phyloP scores from a whole-genome alignment of 2,113 vertebrate species.

The Myxocyprinus asiaticus region DNA sequence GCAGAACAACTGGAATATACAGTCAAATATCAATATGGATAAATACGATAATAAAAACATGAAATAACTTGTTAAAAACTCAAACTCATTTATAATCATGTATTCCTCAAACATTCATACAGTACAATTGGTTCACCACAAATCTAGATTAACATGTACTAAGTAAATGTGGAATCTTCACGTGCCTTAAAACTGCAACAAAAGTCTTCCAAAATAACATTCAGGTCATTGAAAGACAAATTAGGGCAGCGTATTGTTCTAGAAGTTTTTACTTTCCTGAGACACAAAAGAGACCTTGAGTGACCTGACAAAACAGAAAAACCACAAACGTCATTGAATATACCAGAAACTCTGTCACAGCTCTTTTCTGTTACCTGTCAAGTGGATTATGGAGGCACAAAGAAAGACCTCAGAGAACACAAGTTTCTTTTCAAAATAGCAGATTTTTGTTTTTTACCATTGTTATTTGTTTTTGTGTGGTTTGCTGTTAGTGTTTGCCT shows the following conservation, averaged over 20 bases:
- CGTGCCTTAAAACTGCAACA: neutral
- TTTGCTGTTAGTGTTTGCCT: neutral
- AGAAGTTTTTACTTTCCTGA: conserved; percentile 71
- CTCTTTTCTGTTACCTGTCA: neutral
- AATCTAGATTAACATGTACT: conserved; percentile 24
- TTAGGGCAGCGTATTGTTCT: conserved; percentile 57
- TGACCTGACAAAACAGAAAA: conserved; percentile 35
- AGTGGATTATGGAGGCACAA: conserved; percentile 10
- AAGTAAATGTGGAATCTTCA: conserved; percentile 4
- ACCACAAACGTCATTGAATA: conserved; percentile 14
- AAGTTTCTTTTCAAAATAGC: neutral
- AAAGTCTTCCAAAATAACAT: conserved; percentile 9
- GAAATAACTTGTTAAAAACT: conserved; percentile 46
- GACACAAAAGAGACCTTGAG: conserved; percentile 64
- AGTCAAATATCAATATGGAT: conserved; percentile 35
- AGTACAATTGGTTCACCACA: conserved; percentile 52
- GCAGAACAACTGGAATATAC: conserved; percentile 12
- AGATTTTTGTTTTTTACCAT: neutral
- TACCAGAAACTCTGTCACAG: conserved; percentile 11
- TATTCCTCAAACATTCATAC: conserved; percentile 29
- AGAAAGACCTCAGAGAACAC: conserved; percentile 9
- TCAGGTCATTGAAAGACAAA: conserved; percentile 58
- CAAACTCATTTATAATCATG: conserved; percentile 35
- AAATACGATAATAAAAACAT: conserved; percentile 31
- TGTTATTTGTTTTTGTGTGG: neutral